Evolutionary conservation across 2,113 vertebrate genomes (phyloP).

Genomic region (Diphyllodes magnificus): DNA sequence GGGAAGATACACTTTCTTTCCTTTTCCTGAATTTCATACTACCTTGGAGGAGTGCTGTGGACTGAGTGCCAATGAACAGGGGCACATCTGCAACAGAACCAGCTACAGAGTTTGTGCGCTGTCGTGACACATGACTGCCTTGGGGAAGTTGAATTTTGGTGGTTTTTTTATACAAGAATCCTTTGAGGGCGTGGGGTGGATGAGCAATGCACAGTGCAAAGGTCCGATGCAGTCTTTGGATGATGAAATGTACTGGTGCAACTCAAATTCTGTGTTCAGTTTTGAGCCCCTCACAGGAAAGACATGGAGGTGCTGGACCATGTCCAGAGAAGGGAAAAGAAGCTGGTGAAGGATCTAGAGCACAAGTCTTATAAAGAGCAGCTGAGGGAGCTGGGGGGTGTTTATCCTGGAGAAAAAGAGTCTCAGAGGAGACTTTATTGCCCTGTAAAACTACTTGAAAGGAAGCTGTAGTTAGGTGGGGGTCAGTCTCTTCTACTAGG

Average conservation of each 20-base stretch:
- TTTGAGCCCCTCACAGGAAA: not conserved
- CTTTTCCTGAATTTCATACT: not conserved
- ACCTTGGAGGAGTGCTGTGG: not conserved
- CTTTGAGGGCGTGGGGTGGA: not conserved
- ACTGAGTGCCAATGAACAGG: rapidly evolving
- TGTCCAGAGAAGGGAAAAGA: not conserved
- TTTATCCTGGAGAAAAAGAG: not conserved
- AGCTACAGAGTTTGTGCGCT: not conserved
- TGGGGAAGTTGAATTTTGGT: not conserved
- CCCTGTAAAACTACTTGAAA: not conserved
- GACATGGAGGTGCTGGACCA: not conserved
- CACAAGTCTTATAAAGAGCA: not conserved
- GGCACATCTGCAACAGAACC: not conserved
- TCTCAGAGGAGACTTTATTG: not conserved
- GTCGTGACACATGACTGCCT: not conserved
- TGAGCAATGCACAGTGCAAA: not conserved
- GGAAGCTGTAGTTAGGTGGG: not conserved
- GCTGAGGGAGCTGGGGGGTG: not conserved
- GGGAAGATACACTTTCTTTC: not conserved
- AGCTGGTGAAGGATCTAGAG: not conserved
- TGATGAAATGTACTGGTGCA: not conserved
- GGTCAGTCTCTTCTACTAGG: not conserved
- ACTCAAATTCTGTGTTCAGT: not conserved
- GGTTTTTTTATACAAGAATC: not conserved
- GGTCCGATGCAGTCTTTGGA: not conserved